Base-by-base conservation (phyloP, 2,888 invertebrate genomes). In the Eulithis prunata region DNA sequence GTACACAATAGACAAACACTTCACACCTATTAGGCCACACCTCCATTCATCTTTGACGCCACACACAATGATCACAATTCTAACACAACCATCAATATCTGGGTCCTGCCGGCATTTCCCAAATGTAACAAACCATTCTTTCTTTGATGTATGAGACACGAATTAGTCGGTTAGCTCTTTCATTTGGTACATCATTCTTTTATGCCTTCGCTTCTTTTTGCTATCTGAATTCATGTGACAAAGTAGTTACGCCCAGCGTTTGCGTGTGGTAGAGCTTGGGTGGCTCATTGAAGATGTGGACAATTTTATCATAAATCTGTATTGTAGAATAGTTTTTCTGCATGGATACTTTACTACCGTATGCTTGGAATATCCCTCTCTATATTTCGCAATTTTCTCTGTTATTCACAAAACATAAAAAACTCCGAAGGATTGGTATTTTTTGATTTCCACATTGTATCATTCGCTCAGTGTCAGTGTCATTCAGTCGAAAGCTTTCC, bases 1-100 rank as follows among this genome's bases (percentile, higher is more conserved):
- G 78, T 74, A 76, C 79, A 90, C 89, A 92, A 91, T 86, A 76
- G 81, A 58, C 63, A 74, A 82, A 88, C 89, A 92, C 92, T 93
- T 93, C 92, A 92, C 92, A 92, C 91, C 89, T 91, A 91, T 93
- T 91, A 91, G 83, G 83, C 79, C 80, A 84, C 88, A 87, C 88
- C 86, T 82, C 84, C 89, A 91, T 92, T 93, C 89, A 91, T 74
- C 73, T 74, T 77, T 87, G 85, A 91, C 91, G 90, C 90, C 91
- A 90, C 84, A 85, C 89, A 92, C 91, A 92, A 92, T 85, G 87
- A 82, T 80, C 38, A 59, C 59, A 53, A 53, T 51, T 62, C 78
- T 81, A 84, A 87, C 90, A 87, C 89, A 91, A 91, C 91, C 83
- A 90, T 91, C 92, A 91, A 86, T 84, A 87, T 77, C 59, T 61